phyloP scores from a whole-genome alignment of 2,888 invertebrate species.

The Tromatobia lineatoria region DNA sequence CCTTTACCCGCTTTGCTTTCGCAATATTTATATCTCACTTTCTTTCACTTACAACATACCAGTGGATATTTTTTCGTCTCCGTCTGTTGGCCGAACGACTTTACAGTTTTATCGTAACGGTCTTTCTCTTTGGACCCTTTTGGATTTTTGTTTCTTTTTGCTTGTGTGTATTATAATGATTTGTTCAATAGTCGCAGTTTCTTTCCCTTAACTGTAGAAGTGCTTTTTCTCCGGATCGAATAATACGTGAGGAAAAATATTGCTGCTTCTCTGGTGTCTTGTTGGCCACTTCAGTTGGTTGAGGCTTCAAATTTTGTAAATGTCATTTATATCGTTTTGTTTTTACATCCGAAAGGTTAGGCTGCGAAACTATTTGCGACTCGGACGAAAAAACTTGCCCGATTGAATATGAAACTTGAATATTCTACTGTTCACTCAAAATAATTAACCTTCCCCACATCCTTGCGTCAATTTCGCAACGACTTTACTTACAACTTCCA shows the following conservation, averaged over 20 bases:
- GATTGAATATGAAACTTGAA: too few relatives aligned
- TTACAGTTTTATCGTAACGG: constrained; percentile 21
- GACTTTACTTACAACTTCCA: too few relatives aligned
- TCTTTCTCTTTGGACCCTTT: constrained; percentile 1
- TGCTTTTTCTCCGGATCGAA: not conserved
- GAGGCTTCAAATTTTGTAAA: not conserved
- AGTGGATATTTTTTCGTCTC: constrained; percentile 11
- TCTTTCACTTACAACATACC: constrained; percentile 29
- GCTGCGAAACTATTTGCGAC: too few relatives aligned
- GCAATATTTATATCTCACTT: constrained; percentile 46
- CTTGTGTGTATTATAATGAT: not conserved
- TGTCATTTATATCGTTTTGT: too few relatives aligned
- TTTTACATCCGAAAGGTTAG: too few relatives aligned
- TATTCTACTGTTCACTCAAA: too few relatives aligned
- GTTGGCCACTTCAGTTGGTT: not conserved
- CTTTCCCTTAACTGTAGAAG: not conserved
- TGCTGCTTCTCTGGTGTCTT: not conserved
- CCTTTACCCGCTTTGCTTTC: constrained; percentile 31
- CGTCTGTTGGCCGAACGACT: not conserved
- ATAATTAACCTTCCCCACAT: too few relatives aligned
- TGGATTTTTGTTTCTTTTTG: constrained; percentile 2
- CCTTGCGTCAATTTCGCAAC: too few relatives aligned
- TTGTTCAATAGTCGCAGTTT: not conserved
- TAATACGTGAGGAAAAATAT: not conserved
- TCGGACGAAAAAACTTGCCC: too few relatives aligned